These are phyloP conservation scores for Willowsia nigromaculata DNA, from an alignment of 2,888 invertebrate species.

Conservation along the genomic window DNA sequence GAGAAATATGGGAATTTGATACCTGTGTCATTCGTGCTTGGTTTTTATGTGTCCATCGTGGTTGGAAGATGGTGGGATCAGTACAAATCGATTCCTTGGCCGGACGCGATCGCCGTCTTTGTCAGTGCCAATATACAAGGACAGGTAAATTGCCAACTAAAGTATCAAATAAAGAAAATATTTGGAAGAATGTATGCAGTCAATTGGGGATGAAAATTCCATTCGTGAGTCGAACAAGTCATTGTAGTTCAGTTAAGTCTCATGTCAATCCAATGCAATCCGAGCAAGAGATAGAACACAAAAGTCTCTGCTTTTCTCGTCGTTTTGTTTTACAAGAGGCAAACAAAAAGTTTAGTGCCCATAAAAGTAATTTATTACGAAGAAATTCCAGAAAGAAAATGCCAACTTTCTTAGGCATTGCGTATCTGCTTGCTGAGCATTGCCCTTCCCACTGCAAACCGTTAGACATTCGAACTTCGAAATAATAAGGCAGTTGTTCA, in stretches of 20 bases:
- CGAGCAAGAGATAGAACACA: background rate
- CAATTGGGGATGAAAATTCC: background rate
- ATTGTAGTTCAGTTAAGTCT: background rate
- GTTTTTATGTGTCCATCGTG: slow-evolving; percentile 95
- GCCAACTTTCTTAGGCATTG: background rate
- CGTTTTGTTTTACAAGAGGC: background rate
- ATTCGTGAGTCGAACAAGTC: background rate
- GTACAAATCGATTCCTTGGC: slow-evolving; percentile 91
- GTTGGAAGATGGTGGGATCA: slow-evolving; percentile 97
- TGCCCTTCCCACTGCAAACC: background rate
- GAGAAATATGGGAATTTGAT: slow-evolving; percentile 92
- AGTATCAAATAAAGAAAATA: background rate
- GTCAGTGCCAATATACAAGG: slow-evolving; percentile 91
- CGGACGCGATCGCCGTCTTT: slow-evolving; percentile 92
- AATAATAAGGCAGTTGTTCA: background rate
- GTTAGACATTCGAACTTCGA: background rate
- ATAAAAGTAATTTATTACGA: slow-evolving; percentile 47
- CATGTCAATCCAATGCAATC: background rate
- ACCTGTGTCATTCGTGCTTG: slow-evolving; percentile 94
- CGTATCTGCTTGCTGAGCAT: background rate
- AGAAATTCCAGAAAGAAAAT: background rate
- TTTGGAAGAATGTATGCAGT: background rate
- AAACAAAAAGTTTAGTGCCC: slow-evolving; percentile 6
- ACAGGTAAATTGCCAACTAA: slow-evolving; percentile 81
- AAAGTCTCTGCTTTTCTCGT: background rate